A percentile compares a stretch with the other conserved stretches of the same genome.
phyloP scores from a whole-genome alignment of 2,888 invertebrate species.

The Ennomos erosarius region DNA sequence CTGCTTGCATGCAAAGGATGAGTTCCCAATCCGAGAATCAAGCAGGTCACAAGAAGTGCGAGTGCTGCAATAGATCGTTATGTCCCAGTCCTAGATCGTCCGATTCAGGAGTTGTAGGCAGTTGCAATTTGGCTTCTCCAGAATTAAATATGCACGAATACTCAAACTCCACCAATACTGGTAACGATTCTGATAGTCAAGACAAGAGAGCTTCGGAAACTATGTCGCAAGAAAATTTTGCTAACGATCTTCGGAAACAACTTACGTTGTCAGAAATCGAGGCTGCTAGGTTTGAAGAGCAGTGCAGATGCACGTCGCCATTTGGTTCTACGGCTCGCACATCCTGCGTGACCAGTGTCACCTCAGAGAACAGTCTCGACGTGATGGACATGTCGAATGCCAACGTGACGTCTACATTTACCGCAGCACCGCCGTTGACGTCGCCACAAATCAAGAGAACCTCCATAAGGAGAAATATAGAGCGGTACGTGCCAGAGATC shows the following conservation, averaged over 20 bases:
- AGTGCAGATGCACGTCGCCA: conserved; percentile 90
- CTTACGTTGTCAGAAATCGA: conserved; percentile 85
- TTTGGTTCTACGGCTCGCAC: conserved; percentile 90
- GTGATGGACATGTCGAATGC: conserved; percentile 82
- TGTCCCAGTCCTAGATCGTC: conserved; percentile 91
- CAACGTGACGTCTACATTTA: conserved; percentile 80
- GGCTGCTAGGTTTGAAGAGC: conserved; percentile 87
- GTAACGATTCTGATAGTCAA: conserved; percentile 70
- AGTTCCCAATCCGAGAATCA: conserved; percentile 77
- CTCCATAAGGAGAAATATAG: conserved; percentile 76
- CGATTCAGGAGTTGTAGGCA: conserved; percentile 94
- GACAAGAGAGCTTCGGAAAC: conserved; percentile 63
- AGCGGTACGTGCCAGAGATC: conserved; percentile 73
- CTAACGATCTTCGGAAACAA: conserved; percentile 64
- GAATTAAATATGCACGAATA: conserved; percentile 84
- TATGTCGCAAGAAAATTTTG: conserved; percentile 62
- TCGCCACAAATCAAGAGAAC: conserved; percentile 80
- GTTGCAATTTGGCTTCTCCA: conserved; percentile 90
- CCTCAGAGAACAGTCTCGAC: conserved; percentile 84
- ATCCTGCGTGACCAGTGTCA: conserved; percentile 85
- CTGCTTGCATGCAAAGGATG: conserved; percentile 68
- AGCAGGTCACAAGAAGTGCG: conserved; percentile 74
- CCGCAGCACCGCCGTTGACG: conserved; percentile 74
- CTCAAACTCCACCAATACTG: conserved; percentile 54
- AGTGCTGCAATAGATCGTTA: conserved; percentile 86